These are phyloP conservation scores for Gallinago undulata DNA, from an alignment of 2,113 vertebrate genomes.

Conservation along the genomic window DNA sequence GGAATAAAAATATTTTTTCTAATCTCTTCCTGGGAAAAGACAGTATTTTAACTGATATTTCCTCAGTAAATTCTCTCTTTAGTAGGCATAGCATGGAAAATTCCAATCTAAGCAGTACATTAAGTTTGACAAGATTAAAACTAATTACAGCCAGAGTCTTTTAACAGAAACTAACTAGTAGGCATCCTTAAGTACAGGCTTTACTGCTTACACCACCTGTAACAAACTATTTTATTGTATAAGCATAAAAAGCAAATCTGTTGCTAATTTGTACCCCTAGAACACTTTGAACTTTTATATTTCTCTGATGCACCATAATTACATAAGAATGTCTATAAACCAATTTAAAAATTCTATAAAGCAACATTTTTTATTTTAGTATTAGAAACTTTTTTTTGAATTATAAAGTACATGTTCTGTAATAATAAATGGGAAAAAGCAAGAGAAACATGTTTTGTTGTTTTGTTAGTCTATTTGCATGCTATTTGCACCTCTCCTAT, in stretches of 20 bases:
- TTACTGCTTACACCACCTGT: not conserved
- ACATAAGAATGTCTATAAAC: not conserved
- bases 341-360: not conserved
- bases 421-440: not conserved
- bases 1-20: not conserved
- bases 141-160: not conserved
- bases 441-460: not conserved
- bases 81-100: not conserved
- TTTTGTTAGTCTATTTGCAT: not conserved
- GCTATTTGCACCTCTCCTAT: too few species aligned
- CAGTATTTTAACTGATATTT: not conserved
- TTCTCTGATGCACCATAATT: not conserved
- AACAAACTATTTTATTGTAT: not conserved
- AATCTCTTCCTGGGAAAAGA: not conserved
- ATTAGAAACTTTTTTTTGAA: not conserved
- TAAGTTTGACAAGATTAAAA: constrained; percentile 3
- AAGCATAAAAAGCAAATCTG: not conserved
- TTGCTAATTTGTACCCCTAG: not conserved
- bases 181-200: not conserved
- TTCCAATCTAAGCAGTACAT: not conserved
- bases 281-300: not conserved
- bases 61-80: not conserved
- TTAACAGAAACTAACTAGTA: not conserved
- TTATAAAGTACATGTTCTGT: not conserved
- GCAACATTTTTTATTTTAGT: not conserved